A percentile compares a stretch with the other conserved stretches of the same genome.
phyloP scores from a whole-genome alignment of 2,888 invertebrate species.

The Trisateles emortualis region DNA sequence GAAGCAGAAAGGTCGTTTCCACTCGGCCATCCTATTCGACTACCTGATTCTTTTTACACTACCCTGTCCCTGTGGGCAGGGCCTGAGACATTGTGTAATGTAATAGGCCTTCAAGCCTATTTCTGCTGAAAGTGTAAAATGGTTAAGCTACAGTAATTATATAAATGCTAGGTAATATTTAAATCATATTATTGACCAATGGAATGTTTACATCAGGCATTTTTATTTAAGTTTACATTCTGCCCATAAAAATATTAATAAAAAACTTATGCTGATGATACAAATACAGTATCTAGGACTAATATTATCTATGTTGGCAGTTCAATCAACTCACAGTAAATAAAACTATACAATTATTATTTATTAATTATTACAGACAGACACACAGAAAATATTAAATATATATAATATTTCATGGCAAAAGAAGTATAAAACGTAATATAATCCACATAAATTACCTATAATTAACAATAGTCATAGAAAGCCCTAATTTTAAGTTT shows the following conservation, averaged over 20 bases:
- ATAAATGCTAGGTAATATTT: no score
- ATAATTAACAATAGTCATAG: constrained; percentile 49
- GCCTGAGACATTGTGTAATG: no score
- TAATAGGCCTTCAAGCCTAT: no score
- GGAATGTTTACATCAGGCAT: constrained; percentile 4
- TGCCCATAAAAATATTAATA: constrained; percentile 14
- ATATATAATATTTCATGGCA: constrained; percentile 36
- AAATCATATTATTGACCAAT: neutral
- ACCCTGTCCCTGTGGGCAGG: no score
- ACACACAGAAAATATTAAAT: constrained; percentile 29
- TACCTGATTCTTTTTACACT: no score
- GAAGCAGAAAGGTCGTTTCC: no score
- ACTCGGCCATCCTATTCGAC: no score
- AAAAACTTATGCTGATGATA: constrained; percentile 28
- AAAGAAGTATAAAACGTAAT: constrained; percentile 43
- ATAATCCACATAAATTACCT: constrained; percentile 55
- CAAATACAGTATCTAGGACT: constrained; percentile 15
- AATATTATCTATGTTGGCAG: constrained; percentile 29
- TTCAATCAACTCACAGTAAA: constrained; percentile 26
- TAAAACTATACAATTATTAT: constrained; percentile 28
- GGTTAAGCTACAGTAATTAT: no score
- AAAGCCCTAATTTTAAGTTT: constrained; percentile 22
- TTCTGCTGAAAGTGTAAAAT: no score
- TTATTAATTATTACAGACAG: constrained; percentile 16
- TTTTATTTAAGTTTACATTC: constrained; percentile 26